Base-by-base conservation (phyloP, 2,888 invertebrate species). In the Sphinx pinastri region DNA sequence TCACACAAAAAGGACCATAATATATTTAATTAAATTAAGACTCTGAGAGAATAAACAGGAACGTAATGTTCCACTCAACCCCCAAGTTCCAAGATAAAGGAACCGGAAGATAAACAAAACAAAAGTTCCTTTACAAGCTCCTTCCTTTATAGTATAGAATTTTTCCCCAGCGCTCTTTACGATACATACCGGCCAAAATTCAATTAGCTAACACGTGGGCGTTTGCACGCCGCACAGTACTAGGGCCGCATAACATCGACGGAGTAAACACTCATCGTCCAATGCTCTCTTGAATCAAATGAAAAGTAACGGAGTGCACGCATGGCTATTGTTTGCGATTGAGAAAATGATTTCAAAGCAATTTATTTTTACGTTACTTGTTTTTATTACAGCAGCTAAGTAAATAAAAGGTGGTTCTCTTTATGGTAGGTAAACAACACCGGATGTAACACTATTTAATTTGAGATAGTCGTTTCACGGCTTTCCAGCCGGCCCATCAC, bases 161-260 rank as follows among this genome's bases (percentile, higher is more conserved):
- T 63, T 63, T 49, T 19, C 49, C 12, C 63, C 11, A 12, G 47
- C 13, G 49, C 49, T 19, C 19, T 63, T 63, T 63, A 63, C 63
- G 19, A 45, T 16, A 14, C 49, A 16, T 47, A 12, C 13, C 73
- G 68, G 72, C 74, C 74, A 70, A 77, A 80, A 81, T 81, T 77
- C 77, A 82, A 81, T 81, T 81, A 77, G 76, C 72, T 69, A 79
- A 78, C 76, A 77, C 77, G 75, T 76, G 74, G 76, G 77, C 80
- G 81, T 81, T 78, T 76, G 76, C 76, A 76, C 70, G 63, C 69
- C 38, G 67, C 71, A 71, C 76, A 81, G 75, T 81, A 86, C 80
- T 77, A 81, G 84, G 80, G 73, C 76, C 79, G 75, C 80, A 84
- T 81, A 79, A 78, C 76, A 75, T 72, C 72, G 75, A 74, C 73